A percentile compares a stretch with the other conserved stretches of the same genome.
Evolutionary conservation across 2,888 invertebrate species (phyloP).

Genomic region (Cyclophora albipunctata): DNA sequence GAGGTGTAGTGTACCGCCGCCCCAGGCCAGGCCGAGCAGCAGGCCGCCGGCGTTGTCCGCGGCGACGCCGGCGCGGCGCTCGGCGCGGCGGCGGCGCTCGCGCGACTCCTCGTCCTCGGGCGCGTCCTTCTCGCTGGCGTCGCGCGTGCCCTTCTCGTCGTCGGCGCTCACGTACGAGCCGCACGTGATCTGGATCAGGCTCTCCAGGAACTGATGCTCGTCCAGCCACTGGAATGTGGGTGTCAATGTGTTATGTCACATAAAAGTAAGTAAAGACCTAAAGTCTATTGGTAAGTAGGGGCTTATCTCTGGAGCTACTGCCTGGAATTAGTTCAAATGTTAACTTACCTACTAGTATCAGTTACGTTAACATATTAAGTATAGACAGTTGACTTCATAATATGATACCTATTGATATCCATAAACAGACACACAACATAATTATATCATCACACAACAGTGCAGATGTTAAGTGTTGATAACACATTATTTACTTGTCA

Average conservation of each 20-base stretch:
- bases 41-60: slow-evolving; percentile 92
- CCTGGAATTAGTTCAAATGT: no score
- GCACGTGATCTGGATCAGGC: slow-evolving; percentile 78
- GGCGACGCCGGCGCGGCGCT: slow-evolving; percentile 80
- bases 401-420: no score
- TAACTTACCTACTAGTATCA: no score
- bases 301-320: no score
- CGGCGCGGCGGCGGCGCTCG: slow-evolving; percentile 58
- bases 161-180: slow-evolving; percentile 41
- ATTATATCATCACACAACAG: no score
- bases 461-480: no score
- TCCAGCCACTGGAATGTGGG: slow-evolving; percentile 86
- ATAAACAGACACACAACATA: no score
- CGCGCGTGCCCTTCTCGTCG: slow-evolving; percentile 33
- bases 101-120: slow-evolving; percentile 7
- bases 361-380: no score
- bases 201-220: slow-evolving; percentile 89
- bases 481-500: no score
- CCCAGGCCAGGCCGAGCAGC: slow-evolving; percentile 84
- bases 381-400: no score
- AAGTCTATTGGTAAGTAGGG: background rate
- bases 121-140: slow-evolving; percentile 35
- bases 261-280: background rate
- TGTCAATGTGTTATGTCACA: background rate
- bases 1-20: slow-evolving; percentile 17